Percentiles rank a stretch among this genome's conserved stretches.
Evolutionary conservation across 2,888 invertebrate species (phyloP).

Genomic region (Sphecodes monilicornis): DNA sequence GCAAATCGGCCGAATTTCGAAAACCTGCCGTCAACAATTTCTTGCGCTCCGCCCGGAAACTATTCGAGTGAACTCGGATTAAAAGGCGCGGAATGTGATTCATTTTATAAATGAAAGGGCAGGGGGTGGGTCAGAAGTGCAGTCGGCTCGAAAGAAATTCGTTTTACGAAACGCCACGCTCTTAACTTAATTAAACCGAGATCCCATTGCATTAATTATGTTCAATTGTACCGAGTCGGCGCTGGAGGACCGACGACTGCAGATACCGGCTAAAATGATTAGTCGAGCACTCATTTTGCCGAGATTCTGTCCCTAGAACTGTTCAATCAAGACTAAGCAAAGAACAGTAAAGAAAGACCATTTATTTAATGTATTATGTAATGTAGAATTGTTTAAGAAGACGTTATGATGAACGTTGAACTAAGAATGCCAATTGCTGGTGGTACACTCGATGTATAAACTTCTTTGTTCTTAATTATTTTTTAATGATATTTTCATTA

Average conservation of each 20-base stretch:
- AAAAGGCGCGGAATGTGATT: slow-evolving; percentile 32
- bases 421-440: too few species aligned
- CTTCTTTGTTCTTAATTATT: too few species aligned
- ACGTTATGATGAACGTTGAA: too few species aligned
- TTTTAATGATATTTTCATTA: too few species aligned
- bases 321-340: too few species aligned
- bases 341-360: too few species aligned
- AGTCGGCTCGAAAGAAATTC: slow-evolving; percentile 19
- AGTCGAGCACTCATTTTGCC: slow-evolving; percentile 3
- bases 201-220: slow-evolving; percentile 37
- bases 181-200: slow-evolving; percentile 39
- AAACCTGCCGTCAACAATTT: background rate
- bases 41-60: background rate
- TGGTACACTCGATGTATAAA: too few species aligned
- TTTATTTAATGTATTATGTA: too few species aligned
- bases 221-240: background rate
- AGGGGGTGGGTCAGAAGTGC: background rate
- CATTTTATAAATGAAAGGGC: slow-evolving; percentile 22
- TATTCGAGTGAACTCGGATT: slow-evolving; percentile 4
- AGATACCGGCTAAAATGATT: slow-evolving; percentile 15
- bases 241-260: background rate
- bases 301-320: slow-evolving; percentile 15
- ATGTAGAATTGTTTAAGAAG: too few species aligned
- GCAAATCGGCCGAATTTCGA: background rate
- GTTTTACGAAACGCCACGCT: slow-evolving; percentile 14